Evolutionary conservation across 1,140 invertebrate species (phyloP), one percentile per base, ranked within the genome.

Genomic region (Daktulosphaira vitifoliae): DNA sequence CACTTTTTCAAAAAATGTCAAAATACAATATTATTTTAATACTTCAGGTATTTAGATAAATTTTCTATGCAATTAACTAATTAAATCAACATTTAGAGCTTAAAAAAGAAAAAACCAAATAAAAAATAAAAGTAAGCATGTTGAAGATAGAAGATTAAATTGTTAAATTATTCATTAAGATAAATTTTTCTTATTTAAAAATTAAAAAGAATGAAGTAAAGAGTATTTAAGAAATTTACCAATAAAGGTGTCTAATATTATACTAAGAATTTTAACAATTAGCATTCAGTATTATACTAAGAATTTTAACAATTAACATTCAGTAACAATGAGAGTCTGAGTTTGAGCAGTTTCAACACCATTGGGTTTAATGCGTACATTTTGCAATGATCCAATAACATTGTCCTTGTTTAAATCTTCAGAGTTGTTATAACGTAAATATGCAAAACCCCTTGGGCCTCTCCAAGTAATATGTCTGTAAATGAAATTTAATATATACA

Each of bases 381-480:
- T 62, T 33, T 62, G 56, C n/a, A 62, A 33, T 62, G 56, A 62
- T 62, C 56, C 56, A n/a, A 62, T 46, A 7, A 62, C 15, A n/a
- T 48, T 33, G 3, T 62, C 42, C 13, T 62, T 62, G 29, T 48
- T 33, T 16, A 62, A 1, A 46, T 62, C 42, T 18, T 39, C 18
- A 22, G 52, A 13, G 71, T 84, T 84, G 65, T 78, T 78, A 73
- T 84, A 85, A 69, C 85, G 83, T 25, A 85, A 72, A 54, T 80
- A 82, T 70, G 83, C 84, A 68, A 81, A 81, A 33, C 84, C 84
- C 56, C 79, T 78, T 38, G 74, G 77, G 1, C 82, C 82, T 72
- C 80, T 76, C 84, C 84, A 85, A 13, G 79, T 81, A 71, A 85
- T 85, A 65, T 80, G 78, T 59, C 77, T 81, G 33, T n/a, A n/a